Evolutionary conservation across 2,888 invertebrate species (phyloP).

Genomic region (Aspidiotus destructor): DNA sequence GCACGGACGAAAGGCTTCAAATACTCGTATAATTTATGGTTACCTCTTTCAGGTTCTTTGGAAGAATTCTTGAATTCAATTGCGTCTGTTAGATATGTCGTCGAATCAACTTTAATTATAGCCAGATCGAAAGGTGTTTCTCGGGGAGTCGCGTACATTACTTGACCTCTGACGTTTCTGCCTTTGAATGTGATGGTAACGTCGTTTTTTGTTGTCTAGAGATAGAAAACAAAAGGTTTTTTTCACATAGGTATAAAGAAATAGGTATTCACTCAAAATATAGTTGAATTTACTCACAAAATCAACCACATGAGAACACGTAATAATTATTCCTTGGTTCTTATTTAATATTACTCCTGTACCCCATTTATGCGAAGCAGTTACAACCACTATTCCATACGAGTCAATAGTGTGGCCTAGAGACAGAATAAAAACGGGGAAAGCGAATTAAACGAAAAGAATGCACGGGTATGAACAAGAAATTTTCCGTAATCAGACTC

Average conservation of each 20-base stretch:
- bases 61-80: constrained; percentile 19
- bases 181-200: constrained; percentile 17
- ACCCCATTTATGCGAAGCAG: constrained; percentile 17
- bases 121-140: constrained; percentile 25
- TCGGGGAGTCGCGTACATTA: constrained; percentile 21
- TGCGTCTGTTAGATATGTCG: constrained; percentile 9
- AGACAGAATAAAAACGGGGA: background rate
- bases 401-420: constrained; percentile 5
- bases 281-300: constrained; percentile 17
- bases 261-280: background rate
- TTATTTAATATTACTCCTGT: constrained; percentile 22
- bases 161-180: constrained; percentile 5
- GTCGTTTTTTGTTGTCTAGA: constrained; percentile 9
- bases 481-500: background rate
- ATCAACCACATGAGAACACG: constrained; percentile 27
- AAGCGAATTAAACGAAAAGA: background rate
- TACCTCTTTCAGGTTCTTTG: background rate
- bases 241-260: background rate
- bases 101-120: constrained; percentile 15
- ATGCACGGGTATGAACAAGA: too few relatives aligned
- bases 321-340: constrained; percentile 15
- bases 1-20: too few relatives aligned
- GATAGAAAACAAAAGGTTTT: constrained; percentile 13
- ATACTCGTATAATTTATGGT: background rate
- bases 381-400: constrained; percentile 20